These are phyloP conservation scores for Epinotia bilunana DNA, from an alignment of 2,888 invertebrate species.

Conservation along the genomic window DNA sequence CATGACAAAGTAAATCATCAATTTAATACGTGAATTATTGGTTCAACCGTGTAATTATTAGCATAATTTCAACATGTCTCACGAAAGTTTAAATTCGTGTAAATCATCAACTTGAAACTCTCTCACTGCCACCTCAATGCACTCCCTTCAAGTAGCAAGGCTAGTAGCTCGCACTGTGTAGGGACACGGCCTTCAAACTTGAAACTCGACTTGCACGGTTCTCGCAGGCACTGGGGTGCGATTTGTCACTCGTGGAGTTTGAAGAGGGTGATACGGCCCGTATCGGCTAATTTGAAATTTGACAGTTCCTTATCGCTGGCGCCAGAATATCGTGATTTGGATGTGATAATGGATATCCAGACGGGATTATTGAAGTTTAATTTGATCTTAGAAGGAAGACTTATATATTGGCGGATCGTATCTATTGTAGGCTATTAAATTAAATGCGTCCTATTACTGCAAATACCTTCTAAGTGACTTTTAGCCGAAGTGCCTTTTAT, in stretches of 20 bases:
- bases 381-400: slow-evolving; percentile 7
- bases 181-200: neutral
- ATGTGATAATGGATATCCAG: neutral
- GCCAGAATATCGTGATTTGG: slow-evolving; percentile 17
- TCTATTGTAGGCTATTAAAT: too few species aligned
- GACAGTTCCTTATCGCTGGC: slow-evolving; percentile 42
- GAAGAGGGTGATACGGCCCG: slow-evolving; percentile 35
- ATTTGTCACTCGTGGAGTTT: slow-evolving; percentile 43
- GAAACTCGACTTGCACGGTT: neutral
- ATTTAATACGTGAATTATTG: too few species aligned
- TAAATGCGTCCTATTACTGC: too few species aligned
- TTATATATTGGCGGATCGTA: too few species aligned
- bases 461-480: too few species aligned
- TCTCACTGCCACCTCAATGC: too few species aligned
- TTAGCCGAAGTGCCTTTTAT: too few species aligned
- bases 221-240: slow-evolving; percentile 36
- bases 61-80: too few species aligned
- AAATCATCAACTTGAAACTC: too few species aligned
- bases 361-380: slow-evolving; percentile 10
- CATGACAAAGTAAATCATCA: too few species aligned
- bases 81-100: too few species aligned
- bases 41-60: too few species aligned
- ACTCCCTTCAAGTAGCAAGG: neutral
- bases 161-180: neutral
- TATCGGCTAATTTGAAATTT: slow-evolving; percentile 43